Conservation (phyloP, 2,797 vertebrate genomes). For the Schizothorax lantsangensis region DNA sequence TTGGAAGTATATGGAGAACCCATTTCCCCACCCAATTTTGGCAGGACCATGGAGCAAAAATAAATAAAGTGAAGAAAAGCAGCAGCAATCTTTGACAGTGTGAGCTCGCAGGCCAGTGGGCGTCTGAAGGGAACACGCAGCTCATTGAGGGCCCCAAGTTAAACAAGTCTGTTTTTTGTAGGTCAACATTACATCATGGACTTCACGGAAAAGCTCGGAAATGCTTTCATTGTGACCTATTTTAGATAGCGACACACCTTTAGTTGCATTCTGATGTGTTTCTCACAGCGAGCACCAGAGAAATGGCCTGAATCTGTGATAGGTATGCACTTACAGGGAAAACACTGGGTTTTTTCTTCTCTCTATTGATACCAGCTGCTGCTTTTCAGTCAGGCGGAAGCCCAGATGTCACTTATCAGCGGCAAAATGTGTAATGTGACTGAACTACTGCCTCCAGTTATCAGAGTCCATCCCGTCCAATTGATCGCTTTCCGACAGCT, state of each 20-base stretch:
- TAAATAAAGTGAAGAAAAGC: conserved; percentile 39
- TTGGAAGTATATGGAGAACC: neutral
- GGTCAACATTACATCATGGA: conserved; percentile 77
- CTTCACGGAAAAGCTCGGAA: conserved; percentile 74
- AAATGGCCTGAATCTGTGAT: neutral
- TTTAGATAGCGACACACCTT: conserved; percentile 51
- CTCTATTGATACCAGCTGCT: neutral
- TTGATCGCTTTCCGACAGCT: neutral
- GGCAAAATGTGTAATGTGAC: neutral
- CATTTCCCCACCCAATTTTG: conserved; percentile 34
- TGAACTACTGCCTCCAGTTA: neutral
- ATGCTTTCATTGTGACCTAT: conserved; percentile 75
- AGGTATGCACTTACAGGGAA: neutral
- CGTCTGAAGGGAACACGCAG: conserved; percentile 26
- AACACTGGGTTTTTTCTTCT: neutral
- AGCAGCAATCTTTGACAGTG: conserved; percentile 40
- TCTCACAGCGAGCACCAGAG: neutral
- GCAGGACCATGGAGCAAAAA: conserved; percentile 9
- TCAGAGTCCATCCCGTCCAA: neutral
- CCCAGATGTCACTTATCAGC: neutral
- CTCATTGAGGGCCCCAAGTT: conserved; percentile 60
- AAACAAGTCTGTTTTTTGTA: conserved; percentile 69
- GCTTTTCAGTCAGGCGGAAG: neutral
- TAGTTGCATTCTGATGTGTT: neutral
- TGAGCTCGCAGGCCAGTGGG: conserved; percentile 42